Base-by-base conservation (phyloP, 2,113 vertebrate genomes). In the Tor tambroides region DNA sequence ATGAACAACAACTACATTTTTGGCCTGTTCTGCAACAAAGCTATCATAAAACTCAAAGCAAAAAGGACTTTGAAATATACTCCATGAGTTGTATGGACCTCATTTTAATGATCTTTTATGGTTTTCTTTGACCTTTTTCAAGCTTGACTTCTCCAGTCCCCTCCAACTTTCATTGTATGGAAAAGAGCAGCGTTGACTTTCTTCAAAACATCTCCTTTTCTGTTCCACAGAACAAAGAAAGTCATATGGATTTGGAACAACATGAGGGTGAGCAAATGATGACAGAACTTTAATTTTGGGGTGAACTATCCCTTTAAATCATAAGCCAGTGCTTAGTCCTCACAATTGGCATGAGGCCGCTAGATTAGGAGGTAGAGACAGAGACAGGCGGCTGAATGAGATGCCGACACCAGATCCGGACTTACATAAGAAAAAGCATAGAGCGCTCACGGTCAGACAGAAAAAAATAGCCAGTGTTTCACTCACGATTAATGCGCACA, bases 281-380 rank as follows among this genome's bases (percentile, higher is more conserved):
- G 72, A 26, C 72, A 46, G 72, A 46, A 75, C 2, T 41, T 41
- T 75, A n/a, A 75, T 43, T 75, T 15, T 43, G 41, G 12, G 72
- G 72, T 26, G 72, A 41, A 75, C 72, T 75, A 75, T 75, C 12
- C 72, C 72, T 75, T 46, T 75, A 46, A 75, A 46, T 46, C 23
- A n/a, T n/a, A 65, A 65, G 35, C 35, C 59, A 5, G 79, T 43
- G 35, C 35, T 81, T 81, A 80, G 32, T 59, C 51, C 32, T 61
- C 54, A 80, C 54, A 61, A 80, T 61, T 81, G 79, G 59, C 79
- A 81, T 81, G 59, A 81, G 38, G 15, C 79, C n/a, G n/a, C 59
- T 65, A 81, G 79, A 81, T 81, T 81, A 81, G 23, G 12, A 63
- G 19, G 23, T 11, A 12, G 79, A 75, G 21, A 75, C 38, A 46